Conservation (phyloP, 2,113 vertebrate genomes). For the Vulpes lagopus region DNA sequence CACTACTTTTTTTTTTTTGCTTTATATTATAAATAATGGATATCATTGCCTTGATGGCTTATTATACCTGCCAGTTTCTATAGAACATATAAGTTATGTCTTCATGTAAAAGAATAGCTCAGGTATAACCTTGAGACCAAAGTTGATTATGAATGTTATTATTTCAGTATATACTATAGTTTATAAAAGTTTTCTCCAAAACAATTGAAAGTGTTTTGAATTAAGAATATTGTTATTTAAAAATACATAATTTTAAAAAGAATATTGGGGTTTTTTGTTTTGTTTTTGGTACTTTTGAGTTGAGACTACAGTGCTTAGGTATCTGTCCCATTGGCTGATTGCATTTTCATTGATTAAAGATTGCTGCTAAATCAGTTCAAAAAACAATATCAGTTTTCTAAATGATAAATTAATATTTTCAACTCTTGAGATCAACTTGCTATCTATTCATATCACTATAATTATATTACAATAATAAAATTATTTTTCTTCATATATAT, state of each 20-base stretch:
- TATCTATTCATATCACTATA: not conserved
- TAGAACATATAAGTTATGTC: slow-evolving; percentile 78
- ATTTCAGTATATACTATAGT: not conserved
- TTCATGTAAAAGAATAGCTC: slow-evolving; percentile 65
- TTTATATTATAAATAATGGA: slow-evolving; percentile 64
- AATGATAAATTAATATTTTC: slow-evolving; percentile 41
- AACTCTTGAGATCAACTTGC: not conserved
- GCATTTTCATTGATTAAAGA: slow-evolving; percentile 44
- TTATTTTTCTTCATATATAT: not conserved
- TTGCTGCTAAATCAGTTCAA: slow-evolving; percentile 43
- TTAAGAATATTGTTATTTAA: not conserved
- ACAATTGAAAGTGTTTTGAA: slow-evolving; percentile 37
- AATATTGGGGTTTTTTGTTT: not conserved
- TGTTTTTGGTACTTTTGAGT: slow-evolving; percentile 37
- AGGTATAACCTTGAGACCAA: not conserved
- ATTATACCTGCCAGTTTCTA: slow-evolving; percentile 72
- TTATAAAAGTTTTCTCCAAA: slow-evolving; percentile 37
- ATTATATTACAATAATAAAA: not conserved
- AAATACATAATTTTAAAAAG: not conserved
- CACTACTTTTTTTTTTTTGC: not conserved
- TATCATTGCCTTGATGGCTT: slow-evolving; percentile 84
- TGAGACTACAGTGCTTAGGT: not conserved
- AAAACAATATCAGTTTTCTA: slow-evolving; percentile 31
- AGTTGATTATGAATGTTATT: not conserved
- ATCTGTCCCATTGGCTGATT: slow-evolving; percentile 5